Conservation (phyloP, 2,888 invertebrate species). For the Pollenia angustigena region DNA sequence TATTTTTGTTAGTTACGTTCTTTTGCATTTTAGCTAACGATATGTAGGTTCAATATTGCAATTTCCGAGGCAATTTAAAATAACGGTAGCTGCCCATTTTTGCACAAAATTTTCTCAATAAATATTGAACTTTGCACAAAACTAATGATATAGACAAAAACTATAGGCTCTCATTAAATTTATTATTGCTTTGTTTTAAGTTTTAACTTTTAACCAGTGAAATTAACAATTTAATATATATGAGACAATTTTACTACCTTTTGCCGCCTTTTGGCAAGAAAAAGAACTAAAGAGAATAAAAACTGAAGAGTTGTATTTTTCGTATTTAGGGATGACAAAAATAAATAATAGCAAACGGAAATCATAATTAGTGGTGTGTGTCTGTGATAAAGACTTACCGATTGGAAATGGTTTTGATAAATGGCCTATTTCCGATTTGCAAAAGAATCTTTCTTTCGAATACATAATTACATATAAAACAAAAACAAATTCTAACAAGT, state of each 20-base stretch:
- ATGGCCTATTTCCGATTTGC: too few relatives aligned
- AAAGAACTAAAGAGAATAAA: not conserved
- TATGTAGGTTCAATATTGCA: too few relatives aligned
- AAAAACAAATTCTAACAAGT: too few relatives aligned
- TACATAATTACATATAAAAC: too few relatives aligned
- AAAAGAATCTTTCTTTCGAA: too few relatives aligned
- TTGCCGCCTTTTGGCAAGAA: not conserved
- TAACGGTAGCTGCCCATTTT: too few relatives aligned
- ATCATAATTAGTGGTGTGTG: not conserved
- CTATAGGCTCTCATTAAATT: not conserved
- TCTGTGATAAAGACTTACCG: too few relatives aligned
- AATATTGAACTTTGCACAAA: not conserved
- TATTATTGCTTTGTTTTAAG: not conserved
- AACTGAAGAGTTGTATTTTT: not conserved
- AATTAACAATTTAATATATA: not conserved
- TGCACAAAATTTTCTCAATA: not conserved
- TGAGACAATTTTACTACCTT: not conserved
- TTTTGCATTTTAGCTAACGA: too few relatives aligned
- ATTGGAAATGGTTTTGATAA: too few relatives aligned
- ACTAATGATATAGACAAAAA: not conserved
- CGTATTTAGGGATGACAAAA: not conserved
- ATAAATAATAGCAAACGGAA: not conserved
- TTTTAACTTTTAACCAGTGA: not conserved
- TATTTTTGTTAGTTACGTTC: too few relatives aligned
- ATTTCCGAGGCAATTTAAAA: too few relatives aligned